Base-by-base conservation (phyloP, 2,888 invertebrate genomes). In the Glyphotaelius pellucidus region DNA sequence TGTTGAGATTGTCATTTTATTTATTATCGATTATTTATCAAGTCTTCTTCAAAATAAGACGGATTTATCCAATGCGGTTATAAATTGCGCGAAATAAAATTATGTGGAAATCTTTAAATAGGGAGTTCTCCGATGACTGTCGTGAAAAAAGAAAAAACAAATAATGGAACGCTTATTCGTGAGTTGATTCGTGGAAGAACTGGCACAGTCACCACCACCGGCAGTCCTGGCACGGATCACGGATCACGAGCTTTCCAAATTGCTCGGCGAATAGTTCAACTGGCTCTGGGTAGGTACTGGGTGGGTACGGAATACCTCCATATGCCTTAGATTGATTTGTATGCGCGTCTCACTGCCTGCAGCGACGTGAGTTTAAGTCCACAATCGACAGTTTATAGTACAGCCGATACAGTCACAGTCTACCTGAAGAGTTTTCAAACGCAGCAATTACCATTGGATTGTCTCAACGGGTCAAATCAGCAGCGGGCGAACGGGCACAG, bases 391-490 rank as follows among this genome's bases (percentile, higher is more conserved):
- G 14, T 47, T 47, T 47, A 47, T 7, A 67, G 52, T 67, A 67
- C 25, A 25, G 67, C 67, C 67, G n/a, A 25, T 25, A n/a, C n/a
- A 67, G 67, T 25, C 67, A 25, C 67, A 90, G n/a, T 42, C 81
- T 90, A 81, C 81, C 32, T 42, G 90, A 38, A 30, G 81, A 30
- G 81, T n/a, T 81, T 90, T 19, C 80, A 81, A 90, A 90, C 38
- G 47, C 30, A 42, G n/a, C 31, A 90, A 81, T 90, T 90, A 90
- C 81, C 81, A 81, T 90, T 31, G 90, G 42, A 90, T 89, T 67
- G 35, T 84, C 67, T 67, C 67, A 9, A 25, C 52, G 25, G 42
- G 89, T 89, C 89, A 81, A 81, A 42, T 25, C 32, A 31, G 67
- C 67, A 30, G 25, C 11, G 88, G 31, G 31, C 30, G 14, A 12